phyloP scores from a whole-genome alignment of 1,140 invertebrate genomes.

The Hestina assimilis region DNA sequence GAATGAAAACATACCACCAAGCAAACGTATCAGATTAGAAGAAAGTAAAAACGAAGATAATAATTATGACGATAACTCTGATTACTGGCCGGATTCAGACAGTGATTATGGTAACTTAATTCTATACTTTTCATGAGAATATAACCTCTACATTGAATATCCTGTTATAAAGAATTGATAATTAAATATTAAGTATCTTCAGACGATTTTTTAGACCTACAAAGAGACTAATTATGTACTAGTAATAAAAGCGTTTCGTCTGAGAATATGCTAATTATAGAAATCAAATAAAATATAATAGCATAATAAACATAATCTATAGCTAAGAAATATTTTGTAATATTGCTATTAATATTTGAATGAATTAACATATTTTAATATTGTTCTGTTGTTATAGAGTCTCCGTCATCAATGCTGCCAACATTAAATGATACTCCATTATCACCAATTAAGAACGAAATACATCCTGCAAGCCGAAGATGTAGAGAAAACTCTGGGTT shows the following conservation, averaged over 20 bases:
- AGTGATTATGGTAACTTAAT: slow-evolving; percentile 52
- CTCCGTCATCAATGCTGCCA: slow-evolving; percentile 73
- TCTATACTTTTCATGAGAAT: not conserved
- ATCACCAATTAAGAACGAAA: slow-evolving; percentile 78
- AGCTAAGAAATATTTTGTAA: no score
- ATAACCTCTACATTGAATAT: not conserved
- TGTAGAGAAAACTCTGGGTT: slow-evolving; percentile 74
- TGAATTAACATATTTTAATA: no score
- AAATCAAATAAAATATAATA: no score
- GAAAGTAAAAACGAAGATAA: slow-evolving; percentile 31
- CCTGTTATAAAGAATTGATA: no score
- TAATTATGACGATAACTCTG: slow-evolving; percentile 49
- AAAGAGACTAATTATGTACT: no score
- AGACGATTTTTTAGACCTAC: no score
- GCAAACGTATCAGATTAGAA: slow-evolving; percentile 56
- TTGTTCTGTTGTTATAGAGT: slow-evolving; percentile 57
- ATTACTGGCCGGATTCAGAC: slow-evolving; percentile 63
- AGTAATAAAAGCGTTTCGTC: no score
- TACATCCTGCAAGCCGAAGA: slow-evolving; percentile 66
- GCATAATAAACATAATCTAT: slow-evolving; percentile 14
- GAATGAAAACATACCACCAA: slow-evolving; percentile 43
- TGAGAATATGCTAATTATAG: no score
- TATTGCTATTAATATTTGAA: no score
- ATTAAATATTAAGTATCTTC: no score
- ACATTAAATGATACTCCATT: slow-evolving; percentile 72